Evolutionary conservation across 2,888 invertebrate genomes (phyloP).

Genomic region (Acanthosepion esculentum): DNA sequence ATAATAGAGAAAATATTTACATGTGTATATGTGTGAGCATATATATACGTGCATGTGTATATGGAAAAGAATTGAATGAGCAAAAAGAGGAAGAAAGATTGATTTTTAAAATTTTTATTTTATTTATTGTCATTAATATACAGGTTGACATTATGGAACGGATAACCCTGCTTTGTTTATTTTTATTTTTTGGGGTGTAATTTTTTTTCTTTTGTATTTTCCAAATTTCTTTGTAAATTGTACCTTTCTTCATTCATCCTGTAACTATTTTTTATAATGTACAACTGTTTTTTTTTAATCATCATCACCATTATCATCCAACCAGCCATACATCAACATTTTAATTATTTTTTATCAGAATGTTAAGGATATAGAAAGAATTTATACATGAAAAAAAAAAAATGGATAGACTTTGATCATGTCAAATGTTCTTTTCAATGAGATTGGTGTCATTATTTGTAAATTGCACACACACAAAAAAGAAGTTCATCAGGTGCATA

Average conservation of each 20-base stretch:
- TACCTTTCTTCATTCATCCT: background rate
- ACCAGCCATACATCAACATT: background rate
- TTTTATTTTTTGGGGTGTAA: background rate
- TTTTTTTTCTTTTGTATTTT: background rate
- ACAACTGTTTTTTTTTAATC: background rate
- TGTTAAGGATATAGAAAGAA: background rate
- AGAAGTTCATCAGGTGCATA: background rate
- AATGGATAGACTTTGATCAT: background rate
- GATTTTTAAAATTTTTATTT: background rate
- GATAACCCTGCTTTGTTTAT: background rate
- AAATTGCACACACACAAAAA: background rate
- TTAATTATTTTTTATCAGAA: background rate
- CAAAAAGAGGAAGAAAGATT: background rate
- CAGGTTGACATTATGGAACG: background rate
- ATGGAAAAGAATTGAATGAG: background rate
- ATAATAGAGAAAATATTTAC: slow-evolving; percentile 24
- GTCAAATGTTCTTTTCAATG: background rate
- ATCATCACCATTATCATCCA: background rate
- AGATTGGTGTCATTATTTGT: background rate
- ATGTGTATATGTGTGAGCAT: background rate
- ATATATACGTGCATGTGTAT: background rate
- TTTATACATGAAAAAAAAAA: background rate
- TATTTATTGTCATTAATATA: slow-evolving; percentile 33
- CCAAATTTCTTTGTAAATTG: background rate
- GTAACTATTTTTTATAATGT: background rate